Base-by-base conservation (phyloP, 2,888 invertebrate genomes). In the Pteria penguin region DNA sequence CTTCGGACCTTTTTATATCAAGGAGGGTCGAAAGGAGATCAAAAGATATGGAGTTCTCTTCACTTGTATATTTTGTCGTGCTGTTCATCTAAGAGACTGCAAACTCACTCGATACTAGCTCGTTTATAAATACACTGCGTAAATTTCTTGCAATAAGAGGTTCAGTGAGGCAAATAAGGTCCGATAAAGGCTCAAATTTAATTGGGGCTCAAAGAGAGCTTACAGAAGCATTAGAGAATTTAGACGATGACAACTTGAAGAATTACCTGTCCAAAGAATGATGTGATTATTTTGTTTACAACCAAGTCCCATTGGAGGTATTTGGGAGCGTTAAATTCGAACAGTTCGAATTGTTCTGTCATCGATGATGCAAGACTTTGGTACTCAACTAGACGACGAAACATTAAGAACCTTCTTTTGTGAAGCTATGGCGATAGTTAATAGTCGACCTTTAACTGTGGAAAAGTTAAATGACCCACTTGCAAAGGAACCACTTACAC, bases 1-100 rank as follows among this genome's bases (percentile, higher is more conserved):
- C n/a, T 87, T 85, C 32, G 90, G 91, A 4, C 91, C 90, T 0
- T 83, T 85, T n/a, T 0, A 14, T 0, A 18, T 18, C 78, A 22
- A 57, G 57, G 1, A 57, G 1, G 57, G 57, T 57, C 1, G 57
- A 0, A 82, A 1, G 91, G 92, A 78, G 18, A 62, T 82, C 1
- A 90, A 91, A 86, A 70, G 82, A 8, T 90, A 86, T 27, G 83
- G 90, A 22, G 85, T 82, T 2, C 70, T 91, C 4, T 90, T 91
- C 68, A 84, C 87, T 0, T 91, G 90, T 60, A 78, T 89, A 57
- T 63, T 78, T 0, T 87, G 86, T 27, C 81, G 86, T 60, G 89
- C 89, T 4, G 78, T 89, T 0, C 88, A 89, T 60, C 31, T 90
- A n/a, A n/a, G 89, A 89, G 62, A 76, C 75, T 18, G 22, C 58